These are phyloP conservation scores for Lepidurus packardi DNA, from an alignment of 1,140 invertebrate species.

Conservation along the genomic window DNA sequence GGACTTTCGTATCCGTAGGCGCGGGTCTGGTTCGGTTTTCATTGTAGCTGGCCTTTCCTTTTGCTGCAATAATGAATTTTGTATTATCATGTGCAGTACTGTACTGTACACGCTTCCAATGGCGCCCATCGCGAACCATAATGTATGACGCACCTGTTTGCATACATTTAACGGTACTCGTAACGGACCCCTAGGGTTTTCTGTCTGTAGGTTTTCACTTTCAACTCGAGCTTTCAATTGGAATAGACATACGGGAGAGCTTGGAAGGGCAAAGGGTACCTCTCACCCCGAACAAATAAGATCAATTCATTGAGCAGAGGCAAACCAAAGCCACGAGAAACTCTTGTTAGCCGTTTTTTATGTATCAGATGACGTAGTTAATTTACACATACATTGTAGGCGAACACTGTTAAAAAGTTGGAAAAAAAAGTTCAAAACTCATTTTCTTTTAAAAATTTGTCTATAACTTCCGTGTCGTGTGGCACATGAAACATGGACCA, in stretches of 20 bases:
- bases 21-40: background rate
- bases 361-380: too few species aligned
- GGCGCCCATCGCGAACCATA: background rate
- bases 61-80: too few species aligned
- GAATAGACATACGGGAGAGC: background rate
- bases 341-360: too few species aligned
- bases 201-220: background rate
- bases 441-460: background rate
- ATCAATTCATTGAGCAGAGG: too few species aligned
- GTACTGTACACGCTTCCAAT: background rate
- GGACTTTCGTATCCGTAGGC: constrained; percentile 13
- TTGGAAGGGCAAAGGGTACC: too few species aligned
- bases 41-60: background rate
- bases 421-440: too few species aligned
- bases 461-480: background rate
- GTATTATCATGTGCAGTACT: too few species aligned
- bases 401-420: too few species aligned
- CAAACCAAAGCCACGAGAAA: too few species aligned
- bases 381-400: too few species aligned
- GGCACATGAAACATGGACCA: background rate
- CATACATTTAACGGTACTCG: background rate
- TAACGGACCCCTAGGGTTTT: background rate
- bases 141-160: background rate
- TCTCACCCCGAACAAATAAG: too few species aligned
- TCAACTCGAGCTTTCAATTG: background rate